Conservation (phyloP, 2,888 invertebrate species). For the Sminthurinus aureus region DNA sequence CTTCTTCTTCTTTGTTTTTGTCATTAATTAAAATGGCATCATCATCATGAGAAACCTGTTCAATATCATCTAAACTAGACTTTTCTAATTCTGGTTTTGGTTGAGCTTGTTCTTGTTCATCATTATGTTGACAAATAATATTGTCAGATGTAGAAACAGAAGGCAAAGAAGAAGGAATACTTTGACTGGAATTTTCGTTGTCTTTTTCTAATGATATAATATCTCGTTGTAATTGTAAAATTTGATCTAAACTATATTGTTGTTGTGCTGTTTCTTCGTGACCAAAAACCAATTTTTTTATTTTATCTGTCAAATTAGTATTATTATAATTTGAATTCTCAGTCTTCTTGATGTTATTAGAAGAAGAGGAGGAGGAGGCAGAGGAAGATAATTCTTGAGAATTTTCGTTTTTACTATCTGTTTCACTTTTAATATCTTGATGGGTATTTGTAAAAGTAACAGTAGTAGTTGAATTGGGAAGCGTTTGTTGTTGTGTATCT, state of each 20-base stretch:
- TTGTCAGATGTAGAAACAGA: neutral
- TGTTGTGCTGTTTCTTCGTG: neutral
- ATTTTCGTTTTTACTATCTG: no score
- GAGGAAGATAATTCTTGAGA: no score
- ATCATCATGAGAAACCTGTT: neutral
- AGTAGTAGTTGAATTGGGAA: no score
- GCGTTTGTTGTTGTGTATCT: neutral
- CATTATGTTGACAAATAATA: neutral
- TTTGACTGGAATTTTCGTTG: neutral
- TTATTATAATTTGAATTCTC: neutral
- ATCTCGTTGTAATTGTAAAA: neutral
- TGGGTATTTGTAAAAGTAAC: no score
- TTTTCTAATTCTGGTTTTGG: no score
- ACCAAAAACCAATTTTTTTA: constrained; percentile 25
- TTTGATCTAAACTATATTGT: neutral
- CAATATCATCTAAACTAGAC: no score
- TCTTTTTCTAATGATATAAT: neutral
- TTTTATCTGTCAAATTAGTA: constrained; percentile 18
- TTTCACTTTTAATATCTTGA: no score
- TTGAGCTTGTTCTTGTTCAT: no score
- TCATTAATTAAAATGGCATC: neutral
- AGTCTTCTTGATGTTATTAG: neutral
- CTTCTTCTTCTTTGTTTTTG: neutral
- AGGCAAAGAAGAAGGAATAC: neutral
- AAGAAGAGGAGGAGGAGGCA: no score